A percentile compares a stretch with the other conserved stretches of the same genome.
These are phyloP conservation scores for Dasyurus viverrinus DNA, from an alignment of 2,113 vertebrate species.

Conservation along the genomic window DNA sequence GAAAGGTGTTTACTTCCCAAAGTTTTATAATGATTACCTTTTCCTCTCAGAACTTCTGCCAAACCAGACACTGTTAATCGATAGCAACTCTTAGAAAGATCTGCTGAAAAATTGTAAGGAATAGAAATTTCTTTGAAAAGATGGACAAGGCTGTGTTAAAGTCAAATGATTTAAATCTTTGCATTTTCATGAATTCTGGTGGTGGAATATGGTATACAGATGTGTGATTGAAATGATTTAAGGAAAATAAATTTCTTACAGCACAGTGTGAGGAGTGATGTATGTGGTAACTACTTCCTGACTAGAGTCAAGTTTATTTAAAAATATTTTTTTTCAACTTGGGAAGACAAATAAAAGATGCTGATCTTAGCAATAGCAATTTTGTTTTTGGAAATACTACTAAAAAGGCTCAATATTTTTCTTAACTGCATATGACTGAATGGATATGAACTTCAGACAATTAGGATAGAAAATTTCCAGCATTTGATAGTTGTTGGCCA, in stretches of 20 bases:
- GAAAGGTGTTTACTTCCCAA: conserved; percentile 35
- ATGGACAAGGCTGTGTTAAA: conserved; percentile 61
- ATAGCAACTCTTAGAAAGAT: conserved; percentile 40
- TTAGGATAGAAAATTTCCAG: not conserved
- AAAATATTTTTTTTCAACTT: conserved; percentile 22
- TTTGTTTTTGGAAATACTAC: not conserved
- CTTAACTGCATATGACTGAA: not conserved
- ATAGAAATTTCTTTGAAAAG: conserved; percentile 71
- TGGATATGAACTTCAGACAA: not conserved
- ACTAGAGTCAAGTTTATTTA: not conserved
- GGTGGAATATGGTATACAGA: conserved; percentile 18
- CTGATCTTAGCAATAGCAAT: not conserved
- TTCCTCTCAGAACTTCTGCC: conserved; percentile 42
- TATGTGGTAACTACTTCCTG: conserved; percentile 46
- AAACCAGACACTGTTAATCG: conserved; percentile 41
- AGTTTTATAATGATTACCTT: not conserved
- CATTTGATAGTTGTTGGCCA: not conserved
- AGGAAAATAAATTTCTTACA: conserved; percentile 56
- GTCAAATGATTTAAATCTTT: conserved; percentile 60
- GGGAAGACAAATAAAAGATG: conserved; percentile 10
- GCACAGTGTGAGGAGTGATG: not conserved
- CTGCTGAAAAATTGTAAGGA: conserved; percentile 55
- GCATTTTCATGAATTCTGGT: conserved; percentile 68
- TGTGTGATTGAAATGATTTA: conserved; percentile 63
- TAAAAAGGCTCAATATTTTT: not conserved